Base-by-base conservation (phyloP, 1,140 invertebrate genomes). In the Drosophila obscura region DNA sequence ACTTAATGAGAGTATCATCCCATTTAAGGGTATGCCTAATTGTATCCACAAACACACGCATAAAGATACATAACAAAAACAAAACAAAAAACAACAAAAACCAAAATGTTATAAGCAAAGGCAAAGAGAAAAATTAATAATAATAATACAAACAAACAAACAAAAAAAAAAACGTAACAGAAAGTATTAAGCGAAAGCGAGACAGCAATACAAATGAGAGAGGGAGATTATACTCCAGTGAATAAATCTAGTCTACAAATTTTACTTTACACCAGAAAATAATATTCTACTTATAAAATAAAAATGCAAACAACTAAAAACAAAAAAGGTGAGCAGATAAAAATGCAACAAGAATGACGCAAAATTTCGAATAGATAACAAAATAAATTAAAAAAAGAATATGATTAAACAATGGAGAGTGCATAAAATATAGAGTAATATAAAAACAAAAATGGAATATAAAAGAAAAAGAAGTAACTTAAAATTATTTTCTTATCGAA, bases 401-500 rank as follows among this genome's bases (percentile, higher is more conserved):
- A 19, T 16, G 19, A 19, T 5, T 22, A 53, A 11, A 49, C 19
- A 28, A 50, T 24, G 26, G 6, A 28, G 13, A 53, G n/a, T 16
- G 13, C 26, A 52, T 28, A 53, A 52, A 31, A 31, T 6, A 31
- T 31, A 39, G 8, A 52, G 39, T 19, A 16, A n/a, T 19, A 11
- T 61, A 60, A 28, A 62, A 19, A 19, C 19, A 19, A 19, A 19
- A 19, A 19, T 19, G 19, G 19, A 19, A 19, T 19, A 52, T 28
- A 53, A 52, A 53, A 72, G 50, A 28, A 55, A 26, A 28, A 56
- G 65, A 65, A 66, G 57, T 80, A 82, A 69, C 64, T 66, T 66
- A 79, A 87, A 74, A 76, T 78, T 82, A 90, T 90, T 89, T 90
- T 90, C 77, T 77, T 85, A 90, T 80, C 78, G 72, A 85, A 81